These are phyloP conservation scores for Drosophila multiciliata DNA, from an alignment of 2,888 invertebrate genomes.

Conservation along the genomic window DNA sequence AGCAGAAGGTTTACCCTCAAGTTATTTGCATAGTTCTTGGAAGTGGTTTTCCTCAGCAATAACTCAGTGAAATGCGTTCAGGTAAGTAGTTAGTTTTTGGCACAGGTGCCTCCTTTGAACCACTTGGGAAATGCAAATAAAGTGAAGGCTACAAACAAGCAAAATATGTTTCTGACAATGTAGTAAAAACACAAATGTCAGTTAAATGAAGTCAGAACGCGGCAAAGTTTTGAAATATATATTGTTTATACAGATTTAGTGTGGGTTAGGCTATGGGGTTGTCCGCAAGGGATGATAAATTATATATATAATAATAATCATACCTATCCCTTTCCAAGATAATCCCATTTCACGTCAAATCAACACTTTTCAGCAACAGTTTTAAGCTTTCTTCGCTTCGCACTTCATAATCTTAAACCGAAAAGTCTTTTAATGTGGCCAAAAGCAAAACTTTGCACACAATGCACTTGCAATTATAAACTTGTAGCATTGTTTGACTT, in stretches of 20 bases:
- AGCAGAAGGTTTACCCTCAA: constrained; percentile 29
- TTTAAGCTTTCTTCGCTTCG: constrained; percentile 35
- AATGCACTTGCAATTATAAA: constrained; percentile 50
- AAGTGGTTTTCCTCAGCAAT: constrained; percentile 29
- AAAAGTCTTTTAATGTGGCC: constrained; percentile 39
- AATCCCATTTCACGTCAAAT: not conserved
- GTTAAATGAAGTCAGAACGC: constrained; percentile 7
- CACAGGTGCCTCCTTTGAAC: constrained; percentile 40
- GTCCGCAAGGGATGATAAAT: not conserved
- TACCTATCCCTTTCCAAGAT: not conserved
- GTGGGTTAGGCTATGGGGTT: not conserved
- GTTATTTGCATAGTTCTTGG: constrained; percentile 50
- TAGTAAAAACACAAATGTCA: constrained; percentile 19
- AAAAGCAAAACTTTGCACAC: constrained; percentile 40
- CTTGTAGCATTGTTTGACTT: constrained; percentile 49
- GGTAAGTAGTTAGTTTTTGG: constrained; percentile 39
- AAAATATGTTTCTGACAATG: constrained; percentile 6
- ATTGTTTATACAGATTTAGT: not conserved
- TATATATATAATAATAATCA: not conserved
- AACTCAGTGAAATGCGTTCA: constrained; percentile 16
- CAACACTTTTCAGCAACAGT: not conserved
- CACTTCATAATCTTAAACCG: constrained; percentile 29
- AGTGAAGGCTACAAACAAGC: constrained; percentile 17
- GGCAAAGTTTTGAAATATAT: not conserved
- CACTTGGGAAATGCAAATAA: constrained; percentile 15